Base-by-base conservation (phyloP, 2,888 invertebrate species). In the Dugesia japonica region DNA sequence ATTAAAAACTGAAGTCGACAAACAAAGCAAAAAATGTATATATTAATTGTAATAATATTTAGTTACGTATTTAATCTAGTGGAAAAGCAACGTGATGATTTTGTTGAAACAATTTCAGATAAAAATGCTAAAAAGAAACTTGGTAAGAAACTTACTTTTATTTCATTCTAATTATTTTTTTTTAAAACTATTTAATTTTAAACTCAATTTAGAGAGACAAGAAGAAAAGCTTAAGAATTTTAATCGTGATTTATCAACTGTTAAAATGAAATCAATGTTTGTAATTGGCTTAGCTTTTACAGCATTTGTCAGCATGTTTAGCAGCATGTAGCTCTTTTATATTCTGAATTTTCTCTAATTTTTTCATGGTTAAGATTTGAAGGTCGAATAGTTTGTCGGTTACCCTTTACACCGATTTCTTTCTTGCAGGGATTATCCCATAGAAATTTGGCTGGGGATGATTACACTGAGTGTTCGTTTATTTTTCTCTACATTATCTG, bases 261-360 rank as follows among this genome's bases (percentile, higher is more conserved):
- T 94, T 79, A 97, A 98, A 87, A 99, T 98, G 98, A 98, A 98
- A 85, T 97, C 97, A 0, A 97, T 98, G 97, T 92, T 98, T 88
- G 97, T 95, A 1, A 97, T 97, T 83, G 95, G 98, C 79, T 94
- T 98, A 87, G 95, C 95, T 42, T 98, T 99, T 83, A 98, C 97
- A 72, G 95, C 97, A 13, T 86, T 98, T 20, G 88, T 98, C 13
- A 94, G 94, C 84, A 97, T 97, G 91, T 98, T 98, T 83, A 97
- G 94, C 82, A 94, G 91, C 85, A 95, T 97, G 91, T 92, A 87
- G 89, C 90, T 87, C 78, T 1, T 71, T 56, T 72, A 33, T 77
- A n/a, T n/a, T n/a, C n/a, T n/a, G n/a, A n/a, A n/a, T n/a, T 33
- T 76, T 33, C 73, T 76, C 20, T 72, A 26, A 28, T 26, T 13